These are phyloP conservation scores for Hirtodrosophila confusa DNA, from an alignment of 2,888 invertebrate genomes.

Conservation along the genomic window DNA sequence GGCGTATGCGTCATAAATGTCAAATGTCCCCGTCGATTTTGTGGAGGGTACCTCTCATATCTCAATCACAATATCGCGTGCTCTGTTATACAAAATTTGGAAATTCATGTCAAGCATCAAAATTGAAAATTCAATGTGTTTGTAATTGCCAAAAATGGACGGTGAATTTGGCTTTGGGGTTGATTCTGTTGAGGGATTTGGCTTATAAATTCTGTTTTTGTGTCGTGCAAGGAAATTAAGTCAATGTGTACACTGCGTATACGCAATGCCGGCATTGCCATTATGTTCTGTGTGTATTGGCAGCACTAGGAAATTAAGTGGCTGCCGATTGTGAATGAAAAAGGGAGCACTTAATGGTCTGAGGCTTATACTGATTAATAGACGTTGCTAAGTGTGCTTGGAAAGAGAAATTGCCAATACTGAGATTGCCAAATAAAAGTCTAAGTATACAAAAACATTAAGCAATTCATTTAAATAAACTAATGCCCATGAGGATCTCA, in stretches of 20 bases:
- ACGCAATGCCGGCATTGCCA: slow-evolving; percentile 33
- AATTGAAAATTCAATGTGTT: slow-evolving; percentile 53
- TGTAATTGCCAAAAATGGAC: slow-evolving; percentile 50
- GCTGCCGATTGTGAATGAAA: slow-evolving; percentile 28
- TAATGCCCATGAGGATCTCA: slow-evolving; percentile 2
- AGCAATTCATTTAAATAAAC: slow-evolving; percentile 13
- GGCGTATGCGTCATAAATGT: slow-evolving; percentile 39
- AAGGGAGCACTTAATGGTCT: slow-evolving; percentile 17
- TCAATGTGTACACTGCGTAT: slow-evolving; percentile 40
- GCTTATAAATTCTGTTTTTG: slow-evolving; percentile 53
- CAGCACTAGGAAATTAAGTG: slow-evolving; percentile 67
- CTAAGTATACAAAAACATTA: neutral
- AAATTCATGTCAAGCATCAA: slow-evolving; percentile 22
- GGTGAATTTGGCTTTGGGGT: slow-evolving; percentile 15
- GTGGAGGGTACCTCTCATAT: neutral
- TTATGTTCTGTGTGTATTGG: slow-evolving; percentile 5
- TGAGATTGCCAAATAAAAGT: slow-evolving; percentile 7
- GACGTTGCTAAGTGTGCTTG: slow-evolving; percentile 5
- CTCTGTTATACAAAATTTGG: slow-evolving; percentile 6
- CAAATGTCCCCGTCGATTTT: slow-evolving; percentile 20
- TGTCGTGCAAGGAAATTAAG: slow-evolving; percentile 60
- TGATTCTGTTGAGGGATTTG: slow-evolving; percentile 11
- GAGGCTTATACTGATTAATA: slow-evolving; percentile 42
- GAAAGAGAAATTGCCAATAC: neutral
- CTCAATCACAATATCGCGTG: slow-evolving; percentile 36